Conservation (phyloP, 2,797 vertebrate genomes). For the Falco peregrinus region DNA sequence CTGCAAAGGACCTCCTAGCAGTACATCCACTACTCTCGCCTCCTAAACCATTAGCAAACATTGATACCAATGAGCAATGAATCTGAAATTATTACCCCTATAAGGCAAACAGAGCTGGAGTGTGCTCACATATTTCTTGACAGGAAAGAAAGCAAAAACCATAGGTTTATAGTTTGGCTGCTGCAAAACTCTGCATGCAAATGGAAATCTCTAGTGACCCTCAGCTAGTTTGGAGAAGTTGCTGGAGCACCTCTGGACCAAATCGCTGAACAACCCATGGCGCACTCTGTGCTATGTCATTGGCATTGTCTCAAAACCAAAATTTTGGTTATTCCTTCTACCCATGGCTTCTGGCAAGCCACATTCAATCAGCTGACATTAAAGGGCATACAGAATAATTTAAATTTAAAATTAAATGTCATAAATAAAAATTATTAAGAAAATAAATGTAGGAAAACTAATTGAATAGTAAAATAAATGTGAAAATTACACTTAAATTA, state of each 20-base stretch:
- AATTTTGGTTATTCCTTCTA: neutral
- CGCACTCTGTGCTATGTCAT: fast-evolving
- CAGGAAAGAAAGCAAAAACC: neutral
- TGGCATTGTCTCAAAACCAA: neutral
- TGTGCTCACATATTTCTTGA: neutral
- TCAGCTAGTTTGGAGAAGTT: neutral
- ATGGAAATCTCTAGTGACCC: neutral
- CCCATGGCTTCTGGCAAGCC: neutral
- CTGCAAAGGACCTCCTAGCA: neutral
- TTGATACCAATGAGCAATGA: neutral
- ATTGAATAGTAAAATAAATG: neutral
- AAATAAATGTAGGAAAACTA: neutral
- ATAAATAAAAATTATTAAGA: neutral
- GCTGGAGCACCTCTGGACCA: neutral
- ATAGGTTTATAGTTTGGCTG: neutral
- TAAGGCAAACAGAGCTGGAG: neutral
- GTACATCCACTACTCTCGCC: neutral
- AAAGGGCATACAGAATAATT: neutral
- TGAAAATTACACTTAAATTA: neutral
- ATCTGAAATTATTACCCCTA: neutral
- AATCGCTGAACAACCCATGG: neutral
- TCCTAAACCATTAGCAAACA: neutral
- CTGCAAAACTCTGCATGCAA: neutral
- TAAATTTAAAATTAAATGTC: neutral
- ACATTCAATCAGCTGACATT: neutral